Conservation (phyloP, 1,140 invertebrate species). For the Diploscapter pachys region DNA sequence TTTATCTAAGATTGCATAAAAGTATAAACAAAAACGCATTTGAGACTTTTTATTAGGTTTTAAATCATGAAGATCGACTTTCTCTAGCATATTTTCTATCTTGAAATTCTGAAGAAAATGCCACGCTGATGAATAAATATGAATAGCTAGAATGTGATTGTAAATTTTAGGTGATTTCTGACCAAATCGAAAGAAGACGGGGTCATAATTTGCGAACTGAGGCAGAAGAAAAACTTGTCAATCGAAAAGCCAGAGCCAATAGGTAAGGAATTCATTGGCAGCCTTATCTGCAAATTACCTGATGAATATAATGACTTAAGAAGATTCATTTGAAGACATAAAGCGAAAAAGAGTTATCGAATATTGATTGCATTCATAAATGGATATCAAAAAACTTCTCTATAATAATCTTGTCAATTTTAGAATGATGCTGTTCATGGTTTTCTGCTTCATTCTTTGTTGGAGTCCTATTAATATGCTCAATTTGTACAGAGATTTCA, state of each 20-base stretch:
- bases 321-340: not conserved
- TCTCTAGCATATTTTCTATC: no score
- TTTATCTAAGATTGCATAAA: no score
- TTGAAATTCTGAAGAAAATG: no score
- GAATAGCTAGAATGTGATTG: no score
- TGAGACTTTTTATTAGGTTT: no score
- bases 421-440: slow-evolving; percentile 49
- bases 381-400: not conserved
- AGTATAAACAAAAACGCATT: no score
- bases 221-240: slow-evolving; percentile 48
- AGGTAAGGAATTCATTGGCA: slow-evolving; percentile 26
- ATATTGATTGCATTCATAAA: not conserved
- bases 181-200: slow-evolving; percentile 48
- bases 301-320: no score
- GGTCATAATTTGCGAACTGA: slow-evolving; percentile 53
- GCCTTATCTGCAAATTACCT: no score
- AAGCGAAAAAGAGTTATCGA: slow-evolving; percentile 22
- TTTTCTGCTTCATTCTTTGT: slow-evolving; percentile 54
- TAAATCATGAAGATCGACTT: no score
- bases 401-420: not conserved
- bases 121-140: no score
- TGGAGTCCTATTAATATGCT: slow-evolving; percentile 65
- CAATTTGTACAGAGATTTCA: slow-evolving; percentile 58
- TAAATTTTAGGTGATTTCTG: slow-evolving; percentile 21
- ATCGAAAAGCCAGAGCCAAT: slow-evolving; percentile 48